Conservation (phyloP, 2,797 vertebrate genomes). For the Pogonophryne albipinna region DNA sequence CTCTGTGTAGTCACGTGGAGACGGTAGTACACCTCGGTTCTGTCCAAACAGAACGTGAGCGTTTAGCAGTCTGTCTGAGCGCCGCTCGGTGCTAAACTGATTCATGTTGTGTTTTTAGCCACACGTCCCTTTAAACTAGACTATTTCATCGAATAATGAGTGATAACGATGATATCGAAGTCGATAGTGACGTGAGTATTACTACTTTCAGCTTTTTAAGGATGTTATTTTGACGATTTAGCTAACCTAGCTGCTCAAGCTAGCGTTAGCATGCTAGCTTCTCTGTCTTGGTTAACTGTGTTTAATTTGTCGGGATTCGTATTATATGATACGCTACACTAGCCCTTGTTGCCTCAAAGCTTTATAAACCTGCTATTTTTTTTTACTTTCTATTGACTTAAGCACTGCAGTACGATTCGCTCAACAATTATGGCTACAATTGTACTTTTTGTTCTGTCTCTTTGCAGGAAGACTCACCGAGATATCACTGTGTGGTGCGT, state of each 20-base stretch:
- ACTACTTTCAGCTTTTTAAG: constrained; percentile 27
- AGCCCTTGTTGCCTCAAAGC: not conserved
- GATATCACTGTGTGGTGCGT: constrained; percentile 93
- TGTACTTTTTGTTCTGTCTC: constrained; percentile 85
- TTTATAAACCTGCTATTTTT: constrained; percentile 3
- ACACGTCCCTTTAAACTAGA: constrained; percentile 74
- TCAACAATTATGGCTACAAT: constrained; percentile 81
- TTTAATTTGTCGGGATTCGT: constrained; percentile 40
- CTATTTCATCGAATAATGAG: constrained; percentile 91
- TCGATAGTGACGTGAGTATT: constrained; percentile 98
- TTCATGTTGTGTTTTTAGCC: constrained; percentile 84
- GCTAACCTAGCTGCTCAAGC: constrained; percentile 74
- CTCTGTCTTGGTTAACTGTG: constrained; percentile 46
- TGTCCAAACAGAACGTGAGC: constrained; percentile 80
- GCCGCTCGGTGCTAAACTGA: constrained; percentile 73
- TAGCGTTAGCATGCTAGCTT: constrained; percentile 74
- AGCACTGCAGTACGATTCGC: constrained; percentile 57
- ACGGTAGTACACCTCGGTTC: constrained; percentile 65
- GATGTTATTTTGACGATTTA: constrained; percentile 53
- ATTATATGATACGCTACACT: constrained; percentile 22
- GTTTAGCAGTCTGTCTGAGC: constrained; percentile 67
- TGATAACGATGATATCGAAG: constrained; percentile 99
- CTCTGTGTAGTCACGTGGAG: constrained; percentile 85
- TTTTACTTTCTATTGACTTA: constrained; percentile 45
- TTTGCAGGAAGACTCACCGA: constrained; percentile 95